phyloP scores from a whole-genome alignment of 2,888 invertebrate species.

The Ichneumoninae sp. region DNA sequence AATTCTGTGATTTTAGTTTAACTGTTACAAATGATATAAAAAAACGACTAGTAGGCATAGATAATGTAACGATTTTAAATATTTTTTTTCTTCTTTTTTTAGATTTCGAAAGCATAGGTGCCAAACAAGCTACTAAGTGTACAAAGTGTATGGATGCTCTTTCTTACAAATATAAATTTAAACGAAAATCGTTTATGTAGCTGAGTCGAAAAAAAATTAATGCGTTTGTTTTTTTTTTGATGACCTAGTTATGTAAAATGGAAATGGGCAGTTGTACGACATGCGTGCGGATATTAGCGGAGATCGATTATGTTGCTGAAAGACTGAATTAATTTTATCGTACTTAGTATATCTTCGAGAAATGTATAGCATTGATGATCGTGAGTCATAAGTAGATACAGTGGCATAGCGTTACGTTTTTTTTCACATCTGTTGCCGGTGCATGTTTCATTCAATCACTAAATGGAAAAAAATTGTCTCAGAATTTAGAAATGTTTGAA shows the following conservation, averaged over 20 bases:
- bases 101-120: conserved; percentile 57
- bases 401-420: conserved; percentile 26
- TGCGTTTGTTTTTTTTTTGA: conserved; percentile 29
- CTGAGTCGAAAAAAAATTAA: conserved; percentile 35
- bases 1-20: conserved; percentile 78
- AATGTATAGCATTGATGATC: conserved; percentile 37
- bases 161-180: conserved; percentile 62
- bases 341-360: conserved; percentile 70
- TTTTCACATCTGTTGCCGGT: conserved; percentile 13
- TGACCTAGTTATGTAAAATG: conserved; percentile 11
- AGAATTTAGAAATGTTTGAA: conserved; percentile 18
- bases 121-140: conserved; percentile 67
- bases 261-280: conserved; percentile 17
- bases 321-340: conserved; percentile 80
- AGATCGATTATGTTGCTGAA: conserved; percentile 68
- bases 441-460: conserved; percentile 29
- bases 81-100: conserved; percentile 24
- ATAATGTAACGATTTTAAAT: not conserved
- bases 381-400: conserved; percentile 32
- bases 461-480: conserved; percentile 5
- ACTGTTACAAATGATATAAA: conserved; percentile 43
- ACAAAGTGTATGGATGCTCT: conserved; percentile 67
- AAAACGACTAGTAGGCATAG: conserved; percentile 31
- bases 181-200: conserved; percentile 52
- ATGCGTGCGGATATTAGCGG: conserved; percentile 26